These are phyloP conservation scores for Cariama cristata DNA, from an alignment of 2,113 vertebrate genomes.

Conservation along the genomic window DNA sequence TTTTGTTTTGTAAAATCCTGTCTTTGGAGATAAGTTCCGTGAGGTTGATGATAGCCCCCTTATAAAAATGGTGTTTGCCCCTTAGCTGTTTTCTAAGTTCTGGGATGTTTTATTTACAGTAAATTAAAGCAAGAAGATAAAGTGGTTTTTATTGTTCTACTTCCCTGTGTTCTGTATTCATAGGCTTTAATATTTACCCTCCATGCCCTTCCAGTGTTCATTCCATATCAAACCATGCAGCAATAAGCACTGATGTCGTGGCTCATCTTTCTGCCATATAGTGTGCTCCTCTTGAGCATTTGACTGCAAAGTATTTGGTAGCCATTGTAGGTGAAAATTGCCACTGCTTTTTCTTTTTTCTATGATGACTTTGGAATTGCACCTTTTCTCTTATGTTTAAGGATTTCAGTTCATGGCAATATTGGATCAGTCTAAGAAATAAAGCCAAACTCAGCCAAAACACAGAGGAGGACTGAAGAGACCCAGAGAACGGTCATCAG, in stretches of 20 bases:
- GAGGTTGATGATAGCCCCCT: neutral
- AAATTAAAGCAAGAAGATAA: neutral
- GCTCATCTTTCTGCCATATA: neutral
- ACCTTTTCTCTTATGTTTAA: neutral
- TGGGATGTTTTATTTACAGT: neutral
- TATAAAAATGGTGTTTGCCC: neutral
- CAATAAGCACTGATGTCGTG: fast-evolving
- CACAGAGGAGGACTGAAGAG: neutral
- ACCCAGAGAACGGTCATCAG: neutral
- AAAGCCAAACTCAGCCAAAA: neutral
- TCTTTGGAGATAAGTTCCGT: neutral
- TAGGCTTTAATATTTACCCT: neutral
- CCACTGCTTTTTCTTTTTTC: neutral
- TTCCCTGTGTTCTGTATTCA: neutral
- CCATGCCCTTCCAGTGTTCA: neutral
- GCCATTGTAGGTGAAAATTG: neutral
- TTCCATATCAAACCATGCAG: neutral
- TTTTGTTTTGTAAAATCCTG: neutral
- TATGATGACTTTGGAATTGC: neutral
- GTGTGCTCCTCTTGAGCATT: neutral
- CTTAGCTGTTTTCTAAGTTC: neutral
- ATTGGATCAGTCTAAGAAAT: neutral
- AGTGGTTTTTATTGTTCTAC: neutral
- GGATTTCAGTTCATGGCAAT: neutral
- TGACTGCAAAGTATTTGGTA: neutral